Conservation (phyloP, 2,797 vertebrate species). For the Acanthopagrus latus region DNA sequence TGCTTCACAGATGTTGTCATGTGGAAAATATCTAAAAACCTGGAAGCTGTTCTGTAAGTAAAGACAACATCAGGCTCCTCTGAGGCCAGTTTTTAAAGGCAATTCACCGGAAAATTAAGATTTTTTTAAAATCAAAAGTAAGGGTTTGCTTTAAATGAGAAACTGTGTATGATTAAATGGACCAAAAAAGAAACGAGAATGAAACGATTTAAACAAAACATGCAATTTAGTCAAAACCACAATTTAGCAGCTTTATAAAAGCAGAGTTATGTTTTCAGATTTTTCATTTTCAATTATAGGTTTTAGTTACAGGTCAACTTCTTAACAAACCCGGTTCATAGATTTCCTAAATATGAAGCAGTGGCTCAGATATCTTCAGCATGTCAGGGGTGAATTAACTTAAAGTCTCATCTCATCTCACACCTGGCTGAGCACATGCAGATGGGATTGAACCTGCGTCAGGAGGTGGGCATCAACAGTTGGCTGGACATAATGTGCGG, state of each 20-base stretch:
- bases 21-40: conserved; percentile 3
- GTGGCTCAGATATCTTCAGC: conserved; percentile 25
- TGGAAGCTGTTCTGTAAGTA: conserved; percentile 21
- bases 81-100: conserved; percentile 1
- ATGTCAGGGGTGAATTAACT: conserved; percentile 27
- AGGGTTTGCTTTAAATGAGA: not conserved
- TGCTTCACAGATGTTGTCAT: conserved; percentile 1
- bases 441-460: conserved; percentile 41
- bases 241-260: not conserved
- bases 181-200: not conserved
- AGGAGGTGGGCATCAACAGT: conserved; percentile 31
- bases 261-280: not conserved
- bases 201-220: not conserved
- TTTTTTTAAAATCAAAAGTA: conserved; percentile 1
- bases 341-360: conserved; percentile 31
- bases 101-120: conserved; percentile 10
- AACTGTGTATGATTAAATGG: not conserved
- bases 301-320: not conserved
- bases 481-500: conserved; percentile 49
- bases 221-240: not conserved
- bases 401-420: conserved; percentile 60
- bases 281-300: not conserved
- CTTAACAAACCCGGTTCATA: not conserved
- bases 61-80: conserved; percentile 8
- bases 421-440: conserved; percentile 58